Evolutionary conservation across 2,113 vertebrate genomes (phyloP).

Genomic region (Alethe castanea): DNA sequence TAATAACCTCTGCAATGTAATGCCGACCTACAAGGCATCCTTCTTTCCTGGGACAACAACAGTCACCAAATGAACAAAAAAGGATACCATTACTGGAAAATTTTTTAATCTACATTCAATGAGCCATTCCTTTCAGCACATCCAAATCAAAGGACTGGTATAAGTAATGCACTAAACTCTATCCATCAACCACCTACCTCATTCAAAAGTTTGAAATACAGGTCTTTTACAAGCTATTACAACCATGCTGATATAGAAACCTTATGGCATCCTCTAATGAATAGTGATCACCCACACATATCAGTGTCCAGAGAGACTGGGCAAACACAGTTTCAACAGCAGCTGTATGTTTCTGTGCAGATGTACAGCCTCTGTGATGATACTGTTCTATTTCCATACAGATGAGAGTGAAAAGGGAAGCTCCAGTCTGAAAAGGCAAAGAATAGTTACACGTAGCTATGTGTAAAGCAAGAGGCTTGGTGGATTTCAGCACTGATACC

Average conservation of each 20-base stretch:
- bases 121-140: background rate
- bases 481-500: background rate
- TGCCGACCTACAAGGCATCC: background rate
- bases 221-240: background rate
- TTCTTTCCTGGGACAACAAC: background rate
- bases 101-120: background rate
- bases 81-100: background rate
- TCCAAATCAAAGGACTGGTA: background rate
- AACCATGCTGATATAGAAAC: background rate
- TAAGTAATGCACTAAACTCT: background rate
- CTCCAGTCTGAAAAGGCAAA: fast-evolving
- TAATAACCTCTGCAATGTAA: background rate
- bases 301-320: background rate
- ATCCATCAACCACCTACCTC: background rate
- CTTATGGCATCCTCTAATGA: background rate
- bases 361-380: background rate
- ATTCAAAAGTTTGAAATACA: background rate
- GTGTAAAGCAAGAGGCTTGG: background rate
- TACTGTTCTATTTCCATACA: background rate
- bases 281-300: background rate
- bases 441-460: background rate
- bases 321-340: background rate
- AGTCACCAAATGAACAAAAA: background rate
- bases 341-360: background rate
- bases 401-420: background rate